Evolutionary conservation across 1,140 invertebrate species (phyloP).

Genomic region (Heliconius himera): DNA sequence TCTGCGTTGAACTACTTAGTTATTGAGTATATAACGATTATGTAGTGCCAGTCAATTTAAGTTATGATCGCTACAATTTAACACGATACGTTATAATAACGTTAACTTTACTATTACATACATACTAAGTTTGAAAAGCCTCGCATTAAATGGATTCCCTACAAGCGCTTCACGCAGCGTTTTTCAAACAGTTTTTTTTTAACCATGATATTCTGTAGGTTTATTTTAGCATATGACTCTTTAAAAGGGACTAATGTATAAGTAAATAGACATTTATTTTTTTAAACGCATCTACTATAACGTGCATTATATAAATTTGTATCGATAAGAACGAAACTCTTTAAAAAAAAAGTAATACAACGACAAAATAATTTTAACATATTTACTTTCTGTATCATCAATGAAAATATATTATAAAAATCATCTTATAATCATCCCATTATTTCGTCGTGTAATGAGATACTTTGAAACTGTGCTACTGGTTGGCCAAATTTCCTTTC

Average conservation of each 20-base stretch:
- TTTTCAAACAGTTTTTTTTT: neutral
- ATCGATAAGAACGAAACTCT: no score
- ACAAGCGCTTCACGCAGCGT: neutral
- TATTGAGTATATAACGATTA: neutral
- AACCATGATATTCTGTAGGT: neutral
- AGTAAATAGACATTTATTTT: no score
- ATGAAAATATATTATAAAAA: no score
- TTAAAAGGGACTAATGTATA: neutral
- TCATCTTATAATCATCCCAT: no score
- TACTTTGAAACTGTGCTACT: no score
- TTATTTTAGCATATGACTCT: neutral
- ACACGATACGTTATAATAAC: neutral
- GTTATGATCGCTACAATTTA: neutral
- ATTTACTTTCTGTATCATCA: no score
- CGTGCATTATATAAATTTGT: no score
- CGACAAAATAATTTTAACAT: no score
- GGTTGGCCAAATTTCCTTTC: no score
- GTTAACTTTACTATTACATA: neutral
- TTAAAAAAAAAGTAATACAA: no score
- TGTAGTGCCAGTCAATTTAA: neutral
- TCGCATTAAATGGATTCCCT: neutral
- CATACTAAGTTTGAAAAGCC: slow-evolving; percentile 5
- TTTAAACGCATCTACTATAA: no score
- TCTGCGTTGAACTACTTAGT: neutral
- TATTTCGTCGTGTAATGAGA: no score